Evolutionary conservation across 2,888 invertebrate genomes (phyloP), one percentile per base, ranked within the genome.

Genomic region (Dendrolimus pini): DNA sequence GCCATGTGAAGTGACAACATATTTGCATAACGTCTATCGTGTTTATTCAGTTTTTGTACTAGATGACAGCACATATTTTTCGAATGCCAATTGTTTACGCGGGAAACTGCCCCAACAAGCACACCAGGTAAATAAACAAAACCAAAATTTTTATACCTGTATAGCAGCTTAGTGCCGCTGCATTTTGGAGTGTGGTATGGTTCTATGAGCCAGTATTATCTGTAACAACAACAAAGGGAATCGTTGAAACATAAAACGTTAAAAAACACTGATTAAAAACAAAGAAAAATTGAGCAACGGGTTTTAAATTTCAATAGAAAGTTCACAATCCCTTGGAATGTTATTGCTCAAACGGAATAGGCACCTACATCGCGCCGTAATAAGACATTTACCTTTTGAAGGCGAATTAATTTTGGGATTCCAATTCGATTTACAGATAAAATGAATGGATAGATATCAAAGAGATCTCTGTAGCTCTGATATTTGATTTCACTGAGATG

Each of bases 141-240:
- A 30, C 30, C 18, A 18, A 18, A 52, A 54, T 13, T n/a, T 52
- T 56, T 54, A 64, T 75, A 83, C 88, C 82, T 82, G 77, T 77
- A 72, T 83, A 81, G 89, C 89, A 89, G 89, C 88, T 85, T 83
- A 89, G 67, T 74, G 86, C 87, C 88, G 89, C 89, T 88, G 88
- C 89, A 89, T 89, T 74, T 67, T 78, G 65, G 63, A 70, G 62
- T 72, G 62, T 72, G 69, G 62, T 70, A 64, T 65, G 62, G 66
- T 67, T 62, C 59, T 63, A 66, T 60, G 64, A 54, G 41, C 52
- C 60, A 61, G 66, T 61, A 59, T 65, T 72, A 67, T 77, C 82
- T 82, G 82, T 41, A 82, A 82, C 73, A 78, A 78, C 42, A 62
- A 55, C 59, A 65, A 56, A 62, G 18, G 7, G 14, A 42, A 8